Evolutionary conservation across 1,140 invertebrate genomes (phyloP).

Genomic region (Leucophenga varia): DNA sequence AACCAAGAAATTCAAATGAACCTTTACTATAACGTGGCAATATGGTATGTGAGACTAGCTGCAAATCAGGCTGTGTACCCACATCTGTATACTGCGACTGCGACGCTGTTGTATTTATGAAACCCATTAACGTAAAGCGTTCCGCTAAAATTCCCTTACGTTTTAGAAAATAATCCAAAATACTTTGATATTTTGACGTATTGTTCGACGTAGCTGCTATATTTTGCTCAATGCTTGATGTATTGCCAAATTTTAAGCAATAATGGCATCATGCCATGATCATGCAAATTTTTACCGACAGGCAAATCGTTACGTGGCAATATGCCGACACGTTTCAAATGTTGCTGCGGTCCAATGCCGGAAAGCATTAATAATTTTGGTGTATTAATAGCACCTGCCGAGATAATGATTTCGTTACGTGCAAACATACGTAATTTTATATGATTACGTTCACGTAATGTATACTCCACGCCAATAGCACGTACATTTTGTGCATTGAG

Average conservation of each 20-base stretch:
- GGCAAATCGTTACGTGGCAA: conserved; percentile 60
- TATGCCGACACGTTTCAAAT: conserved; percentile 55
- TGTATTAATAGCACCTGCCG: conserved; percentile 60
- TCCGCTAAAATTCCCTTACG: conserved; percentile 24
- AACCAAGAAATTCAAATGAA: conserved; percentile 38
- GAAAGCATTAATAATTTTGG: conserved; percentile 65
- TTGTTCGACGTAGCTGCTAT: too few species aligned
- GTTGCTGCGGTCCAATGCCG: conserved; percentile 54
- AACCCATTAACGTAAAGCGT: conserved; percentile 45
- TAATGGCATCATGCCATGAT: conserved; percentile 59
- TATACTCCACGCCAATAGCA: conserved; percentile 74
- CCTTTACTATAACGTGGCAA: conserved; percentile 18
- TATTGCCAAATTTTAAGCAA: conserved; percentile 21
- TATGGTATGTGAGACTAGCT: conserved; percentile 54
- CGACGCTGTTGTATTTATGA: conserved; percentile 37
- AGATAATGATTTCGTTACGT: conserved; percentile 56
- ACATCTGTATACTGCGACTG: conserved; percentile 18
- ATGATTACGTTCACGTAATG: conserved; percentile 60
- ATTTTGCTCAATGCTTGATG: too few species aligned
- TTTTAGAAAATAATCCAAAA: too few species aligned
- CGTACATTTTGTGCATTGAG: conserved; percentile 64
- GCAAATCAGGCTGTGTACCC: conserved; percentile 39
- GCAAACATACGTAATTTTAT: conserved; percentile 7
- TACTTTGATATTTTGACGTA: too few species aligned
- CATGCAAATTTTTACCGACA: conserved; percentile 72